phyloP scores from a whole-genome alignment of 2,113 vertebrate species.

The Toxotes jaculatrix region DNA sequence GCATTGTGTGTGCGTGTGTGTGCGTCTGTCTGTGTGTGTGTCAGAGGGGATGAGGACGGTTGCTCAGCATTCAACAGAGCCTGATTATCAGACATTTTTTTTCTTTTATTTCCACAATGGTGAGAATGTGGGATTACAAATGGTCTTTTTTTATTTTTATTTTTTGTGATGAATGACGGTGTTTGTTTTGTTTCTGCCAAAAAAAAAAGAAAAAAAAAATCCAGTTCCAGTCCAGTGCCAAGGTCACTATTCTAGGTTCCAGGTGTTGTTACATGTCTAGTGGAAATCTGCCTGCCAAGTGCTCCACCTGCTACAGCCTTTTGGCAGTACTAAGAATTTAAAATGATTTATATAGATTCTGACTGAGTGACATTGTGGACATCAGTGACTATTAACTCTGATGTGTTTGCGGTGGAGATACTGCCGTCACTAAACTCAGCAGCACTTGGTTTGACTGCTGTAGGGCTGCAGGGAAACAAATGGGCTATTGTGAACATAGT shows the following conservation, averaged over 20 bases:
- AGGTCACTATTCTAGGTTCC: background rate
- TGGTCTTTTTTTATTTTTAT: background rate
- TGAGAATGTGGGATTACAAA: slow-evolving; percentile 11
- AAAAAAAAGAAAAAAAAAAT: background rate
- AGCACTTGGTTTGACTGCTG: background rate
- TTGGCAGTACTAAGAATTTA: background rate
- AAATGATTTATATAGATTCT: background rate
- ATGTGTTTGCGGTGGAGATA: background rate
- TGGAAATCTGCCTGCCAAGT: background rate
- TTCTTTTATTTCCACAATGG: background rate
- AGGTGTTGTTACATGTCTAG: background rate
- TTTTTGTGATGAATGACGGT: background rate
- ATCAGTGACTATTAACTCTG: background rate
- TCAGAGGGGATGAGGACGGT: background rate
- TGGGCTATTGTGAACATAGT: background rate
- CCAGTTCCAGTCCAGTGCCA: background rate
- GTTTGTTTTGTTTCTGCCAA: background rate
- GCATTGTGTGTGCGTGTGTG: slow-evolving; percentile 20
- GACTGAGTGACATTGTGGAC: background rate
- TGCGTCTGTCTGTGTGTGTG: background rate
- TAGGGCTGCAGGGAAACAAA: background rate
- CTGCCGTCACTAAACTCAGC: background rate
- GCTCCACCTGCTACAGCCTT: background rate
- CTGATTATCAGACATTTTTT: slow-evolving; percentile 38
- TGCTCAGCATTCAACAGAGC: slow-evolving; percentile 32